A percentile compares a stretch with the other conserved stretches of the same genome.
Conservation (phyloP, 2,797 vertebrate species). For the Argyrosomus regius region DNA sequence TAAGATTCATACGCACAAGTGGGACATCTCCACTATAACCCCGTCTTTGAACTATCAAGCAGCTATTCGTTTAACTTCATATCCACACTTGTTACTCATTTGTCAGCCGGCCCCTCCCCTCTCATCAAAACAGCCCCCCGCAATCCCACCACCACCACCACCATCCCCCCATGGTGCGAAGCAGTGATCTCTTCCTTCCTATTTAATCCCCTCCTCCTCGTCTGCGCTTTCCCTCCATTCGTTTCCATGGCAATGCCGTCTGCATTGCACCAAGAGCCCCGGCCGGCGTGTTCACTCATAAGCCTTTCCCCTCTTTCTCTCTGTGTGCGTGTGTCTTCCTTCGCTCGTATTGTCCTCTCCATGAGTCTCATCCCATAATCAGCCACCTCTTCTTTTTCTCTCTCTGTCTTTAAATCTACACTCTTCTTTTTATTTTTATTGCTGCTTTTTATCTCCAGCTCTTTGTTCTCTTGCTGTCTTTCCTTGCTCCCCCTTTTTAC, state of each 20-base stretch:
- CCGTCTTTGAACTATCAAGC: slow-evolving; percentile 30
- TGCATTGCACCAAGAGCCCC: slow-evolving; percentile 91
- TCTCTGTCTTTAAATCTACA: background rate
- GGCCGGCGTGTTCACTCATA: slow-evolving; percentile 72
- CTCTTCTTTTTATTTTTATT: slow-evolving; percentile 15
- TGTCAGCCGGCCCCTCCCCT: slow-evolving; percentile 40
- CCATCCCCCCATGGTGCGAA: slow-evolving; percentile 48
- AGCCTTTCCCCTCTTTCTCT: slow-evolving; percentile 69
- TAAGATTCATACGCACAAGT: background rate
- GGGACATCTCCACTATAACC: background rate
- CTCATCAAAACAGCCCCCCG: slow-evolving; percentile 34
- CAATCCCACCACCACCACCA: slow-evolving; percentile 27
- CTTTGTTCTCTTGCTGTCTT: slow-evolving; percentile 19
- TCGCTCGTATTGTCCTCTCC: slow-evolving; percentile 54
- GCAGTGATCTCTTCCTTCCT: slow-evolving; percentile 79
- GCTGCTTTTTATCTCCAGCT: slow-evolving; percentile 25
- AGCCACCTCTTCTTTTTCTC: slow-evolving; percentile 17
- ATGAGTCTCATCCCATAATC: slow-evolving; percentile 42
- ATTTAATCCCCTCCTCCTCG: slow-evolving; percentile 79
- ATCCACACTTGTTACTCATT: slow-evolving; percentile 63
- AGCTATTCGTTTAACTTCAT: slow-evolving; percentile 55
- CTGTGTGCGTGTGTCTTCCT: slow-evolving; percentile 54
- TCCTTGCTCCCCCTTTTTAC: background rate
- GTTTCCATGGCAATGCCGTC: slow-evolving; percentile 92
- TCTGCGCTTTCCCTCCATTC: slow-evolving; percentile 77